Conservation (phyloP, 2,113 vertebrate species). For the Speoplatyrhinus poulsoni region DNA sequence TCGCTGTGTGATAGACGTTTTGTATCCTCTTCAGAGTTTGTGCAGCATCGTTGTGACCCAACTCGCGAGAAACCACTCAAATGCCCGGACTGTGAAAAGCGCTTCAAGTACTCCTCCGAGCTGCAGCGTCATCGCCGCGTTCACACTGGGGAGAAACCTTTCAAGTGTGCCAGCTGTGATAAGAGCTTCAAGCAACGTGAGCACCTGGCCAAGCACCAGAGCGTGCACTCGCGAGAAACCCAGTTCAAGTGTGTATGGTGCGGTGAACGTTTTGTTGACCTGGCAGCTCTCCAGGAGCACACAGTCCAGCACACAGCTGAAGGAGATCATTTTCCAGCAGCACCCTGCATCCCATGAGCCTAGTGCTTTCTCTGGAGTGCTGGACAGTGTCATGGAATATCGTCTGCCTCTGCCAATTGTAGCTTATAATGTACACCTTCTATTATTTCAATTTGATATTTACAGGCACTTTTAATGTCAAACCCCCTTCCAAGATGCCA, state of each 20-base stretch:
- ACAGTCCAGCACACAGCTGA: conserved; percentile 91
- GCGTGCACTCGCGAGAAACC: conserved; percentile 92
- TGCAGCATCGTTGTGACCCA: conserved; percentile 93
- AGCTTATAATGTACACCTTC: conserved; percentile 26
- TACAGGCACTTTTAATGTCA: conserved; percentile 13
- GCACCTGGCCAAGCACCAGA: conserved; percentile 96
- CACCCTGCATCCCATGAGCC: conserved; percentile 83
- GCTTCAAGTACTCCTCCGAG: conserved; percentile 94
- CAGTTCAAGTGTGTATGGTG: conserved; percentile 98
- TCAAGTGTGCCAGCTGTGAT: conserved; percentile 93
- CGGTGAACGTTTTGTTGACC: conserved; percentile 90
- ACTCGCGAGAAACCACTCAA: conserved; percentile 92
- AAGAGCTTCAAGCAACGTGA: conserved; percentile 98
- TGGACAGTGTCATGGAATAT: conserved; percentile 24
- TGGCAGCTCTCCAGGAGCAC: conserved; percentile 92
- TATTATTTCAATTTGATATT: conserved; percentile 29
- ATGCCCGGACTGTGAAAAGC: conserved; percentile 94
- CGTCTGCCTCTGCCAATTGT: conserved; percentile 33
- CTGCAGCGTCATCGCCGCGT: conserved; percentile 92
- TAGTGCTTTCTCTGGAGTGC: conserved; percentile 17
- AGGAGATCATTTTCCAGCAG: conserved; percentile 88
- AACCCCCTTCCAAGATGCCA: conserved; percentile 8
- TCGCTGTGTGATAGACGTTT: conserved; percentile 93
- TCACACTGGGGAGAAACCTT: conserved; percentile 96
- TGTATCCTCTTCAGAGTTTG: conserved; percentile 93